These are phyloP conservation scores for Danaus plexippus DNA, from an alignment of 1,140 invertebrate genomes.

Conservation along the genomic window DNA sequence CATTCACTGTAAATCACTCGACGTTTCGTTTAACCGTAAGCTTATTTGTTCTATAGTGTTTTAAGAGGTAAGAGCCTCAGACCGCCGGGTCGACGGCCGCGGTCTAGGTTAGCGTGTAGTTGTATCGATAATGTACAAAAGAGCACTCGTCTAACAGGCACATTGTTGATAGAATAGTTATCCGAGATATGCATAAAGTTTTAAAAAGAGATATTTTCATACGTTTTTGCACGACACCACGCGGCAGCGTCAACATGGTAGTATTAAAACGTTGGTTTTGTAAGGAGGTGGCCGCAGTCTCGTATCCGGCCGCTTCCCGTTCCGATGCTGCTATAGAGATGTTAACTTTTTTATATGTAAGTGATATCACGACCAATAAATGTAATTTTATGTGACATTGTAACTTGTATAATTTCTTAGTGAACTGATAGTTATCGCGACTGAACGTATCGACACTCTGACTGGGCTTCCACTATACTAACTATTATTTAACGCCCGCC, in stretches of 20 bases:
- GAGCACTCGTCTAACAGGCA: slow-evolving; percentile 63
- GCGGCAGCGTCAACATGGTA: slow-evolving; percentile 44
- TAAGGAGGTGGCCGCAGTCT: slow-evolving; percentile 33
- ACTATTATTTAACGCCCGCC: slow-evolving; percentile 46
- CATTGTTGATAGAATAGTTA: slow-evolving; percentile 64
- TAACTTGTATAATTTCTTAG: slow-evolving; percentile 62
- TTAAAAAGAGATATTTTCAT: slow-evolving; percentile 65
- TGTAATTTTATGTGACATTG: slow-evolving; percentile 63
- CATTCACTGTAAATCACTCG: slow-evolving; percentile 63
- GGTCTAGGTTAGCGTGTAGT: slow-evolving; percentile 59
- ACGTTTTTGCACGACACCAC: slow-evolving; percentile 67
- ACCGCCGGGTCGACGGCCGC: slow-evolving; percentile 28
- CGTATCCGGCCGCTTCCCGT: slow-evolving; percentile 18
- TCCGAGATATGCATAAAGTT: slow-evolving; percentile 65
- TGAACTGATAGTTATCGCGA: slow-evolving; percentile 65
- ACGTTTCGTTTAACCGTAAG: slow-evolving; percentile 56
- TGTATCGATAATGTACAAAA: slow-evolving; percentile 65
- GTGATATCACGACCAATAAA: slow-evolving; percentile 69
- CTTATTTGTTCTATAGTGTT: slow-evolving; percentile 47
- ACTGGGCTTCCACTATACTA: slow-evolving; percentile 68
- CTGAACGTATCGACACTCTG: slow-evolving; percentile 66
- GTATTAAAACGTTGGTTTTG: slow-evolving; percentile 36
- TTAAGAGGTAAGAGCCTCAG: slow-evolving; percentile 40
- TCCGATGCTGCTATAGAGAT: slow-evolving; percentile 22
- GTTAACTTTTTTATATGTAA: slow-evolving; percentile 60